Evolutionary conservation across 1,140 invertebrate species (phyloP), one percentile per base, ranked within the genome.

Genomic region (Bombus superbus): DNA sequence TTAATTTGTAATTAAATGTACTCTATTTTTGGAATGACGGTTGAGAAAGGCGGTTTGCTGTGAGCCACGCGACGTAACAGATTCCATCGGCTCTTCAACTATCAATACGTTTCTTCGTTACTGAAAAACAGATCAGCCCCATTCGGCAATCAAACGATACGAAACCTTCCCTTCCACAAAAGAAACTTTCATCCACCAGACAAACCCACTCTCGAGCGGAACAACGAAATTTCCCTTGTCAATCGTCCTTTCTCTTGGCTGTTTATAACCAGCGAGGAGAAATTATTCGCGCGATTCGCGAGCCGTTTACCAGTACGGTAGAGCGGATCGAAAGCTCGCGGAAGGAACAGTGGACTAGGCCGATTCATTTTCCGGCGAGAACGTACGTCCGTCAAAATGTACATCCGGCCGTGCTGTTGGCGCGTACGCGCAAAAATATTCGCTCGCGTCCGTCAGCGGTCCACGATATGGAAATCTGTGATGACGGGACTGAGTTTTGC

Each of bases 391-490:
- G 42, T 80, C 78, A 38, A 53, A 80, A 80, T 69, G 79, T 47
- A 57, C 32, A 81, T 81, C 79, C 79, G 68, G 47, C 10, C 28
- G 35, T 38, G 35, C 32, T 72, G 47, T 42, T 47, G 13, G 32
- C 47, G 66, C 66, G 13, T 44, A 69, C 57, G 75, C 28, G 40
- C 40, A n/a, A 80, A 69, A 79, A 79, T 79, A 68, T 40, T 75
- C 81, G 75, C 69, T 59, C 77, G 72, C 47, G 80, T 72, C 71
- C 74, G 47, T 76, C 74, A 73, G 38, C 25, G 53, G 57, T 25
- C 28, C 35, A 57, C 57, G 53, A 77, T 62, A 77, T 62, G 76
- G 69, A 66, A 75, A 76, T 78, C 64, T 74, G 69, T 81, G 80
- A 88, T 59, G 78, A 81, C 80, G n/a, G 73, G 25, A 13, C 59